These are phyloP conservation scores for Rhingia rostrata DNA, from an alignment of 2,888 invertebrate genomes.

Conservation along the genomic window DNA sequence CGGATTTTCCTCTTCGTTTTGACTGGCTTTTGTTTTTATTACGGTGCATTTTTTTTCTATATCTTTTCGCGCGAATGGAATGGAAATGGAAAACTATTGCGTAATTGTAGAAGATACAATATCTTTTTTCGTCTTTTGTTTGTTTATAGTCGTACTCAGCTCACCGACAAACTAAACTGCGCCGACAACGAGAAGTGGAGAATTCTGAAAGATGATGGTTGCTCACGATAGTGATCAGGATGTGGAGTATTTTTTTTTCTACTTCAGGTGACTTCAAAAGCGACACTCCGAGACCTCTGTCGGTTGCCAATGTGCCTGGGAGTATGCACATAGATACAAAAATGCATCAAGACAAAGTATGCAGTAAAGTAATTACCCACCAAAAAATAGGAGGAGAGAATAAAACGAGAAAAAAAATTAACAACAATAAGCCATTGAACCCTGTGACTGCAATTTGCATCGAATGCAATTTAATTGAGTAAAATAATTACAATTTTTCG, in stretches of 20 bases:
- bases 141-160: conserved; percentile 6
- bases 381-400: not conserved
- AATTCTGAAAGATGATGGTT: conserved; percentile 35
- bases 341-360: not conserved
- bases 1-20: conserved; percentile 56
- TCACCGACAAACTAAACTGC: not conserved
- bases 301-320: conserved; percentile 12
- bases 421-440: conserved; percentile 70
- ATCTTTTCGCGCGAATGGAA: conserved; percentile 36
- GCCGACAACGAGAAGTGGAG: not conserved
- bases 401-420: conserved; percentile 14
- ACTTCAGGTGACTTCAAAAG: conserved; percentile 21
- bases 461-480: conserved; percentile 70
- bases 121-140: conserved; percentile 11
- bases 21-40: not conserved
- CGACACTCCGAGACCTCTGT: conserved; percentile 9
- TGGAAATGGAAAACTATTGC: conserved; percentile 53
- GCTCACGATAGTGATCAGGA: conserved; percentile 42
- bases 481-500: conserved; percentile 67
- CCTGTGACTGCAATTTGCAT: conserved; percentile 68
- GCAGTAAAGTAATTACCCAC: not conserved
- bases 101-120: conserved; percentile 46
- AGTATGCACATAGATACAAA: not conserved
- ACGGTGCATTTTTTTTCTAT: too few relatives aligned
- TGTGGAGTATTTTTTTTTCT: conserved; percentile 12